phyloP scores from a whole-genome alignment of 2,888 invertebrate genomes.

The Sarcophaga rosellei region DNA sequence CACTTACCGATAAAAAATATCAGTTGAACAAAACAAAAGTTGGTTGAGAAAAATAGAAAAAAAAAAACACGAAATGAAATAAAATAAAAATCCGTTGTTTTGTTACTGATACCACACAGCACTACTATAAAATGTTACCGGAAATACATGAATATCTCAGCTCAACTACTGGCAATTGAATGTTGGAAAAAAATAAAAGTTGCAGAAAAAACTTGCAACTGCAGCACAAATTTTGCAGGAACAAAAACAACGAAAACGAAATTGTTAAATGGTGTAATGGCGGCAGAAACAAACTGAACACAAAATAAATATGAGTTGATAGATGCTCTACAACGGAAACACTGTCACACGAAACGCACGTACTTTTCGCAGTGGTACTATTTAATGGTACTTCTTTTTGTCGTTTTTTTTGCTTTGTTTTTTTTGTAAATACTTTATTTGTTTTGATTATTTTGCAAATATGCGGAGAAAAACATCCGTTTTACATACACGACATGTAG shows the following conservation, averaged over 20 bases:
- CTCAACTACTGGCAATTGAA: slow-evolving; percentile 49
- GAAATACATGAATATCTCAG: slow-evolving; percentile 57
- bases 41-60: background rate
- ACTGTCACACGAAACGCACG: slow-evolving; percentile 30
- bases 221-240: slow-evolving; percentile 40
- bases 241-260: slow-evolving; percentile 30
- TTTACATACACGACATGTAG: slow-evolving; percentile 36
- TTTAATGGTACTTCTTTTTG: slow-evolving; percentile 39
- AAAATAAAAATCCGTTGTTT: slow-evolving; percentile 44
- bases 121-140: slow-evolving; percentile 61
- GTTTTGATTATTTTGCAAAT: background rate
- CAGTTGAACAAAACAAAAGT: background rate
- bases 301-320: background rate
- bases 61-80: slow-evolving; percentile 23
- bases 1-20: slow-evolving; percentile 43
- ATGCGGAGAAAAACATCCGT: slow-evolving; percentile 58
- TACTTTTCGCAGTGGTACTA: slow-evolving; percentile 36
- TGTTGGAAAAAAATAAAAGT: slow-evolving; percentile 8
- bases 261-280: background rate
- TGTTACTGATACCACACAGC: slow-evolving; percentile 24
- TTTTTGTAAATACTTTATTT: background rate
- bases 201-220: slow-evolving; percentile 43
- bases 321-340: slow-evolving; percentile 4
- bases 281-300: background rate
- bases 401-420: slow-evolving; percentile 40